Percentiles rank a stretch among this genome's conserved stretches.
Evolutionary conservation across 2,888 invertebrate genomes (phyloP).

Genomic region (Heliconius cydno): DNA sequence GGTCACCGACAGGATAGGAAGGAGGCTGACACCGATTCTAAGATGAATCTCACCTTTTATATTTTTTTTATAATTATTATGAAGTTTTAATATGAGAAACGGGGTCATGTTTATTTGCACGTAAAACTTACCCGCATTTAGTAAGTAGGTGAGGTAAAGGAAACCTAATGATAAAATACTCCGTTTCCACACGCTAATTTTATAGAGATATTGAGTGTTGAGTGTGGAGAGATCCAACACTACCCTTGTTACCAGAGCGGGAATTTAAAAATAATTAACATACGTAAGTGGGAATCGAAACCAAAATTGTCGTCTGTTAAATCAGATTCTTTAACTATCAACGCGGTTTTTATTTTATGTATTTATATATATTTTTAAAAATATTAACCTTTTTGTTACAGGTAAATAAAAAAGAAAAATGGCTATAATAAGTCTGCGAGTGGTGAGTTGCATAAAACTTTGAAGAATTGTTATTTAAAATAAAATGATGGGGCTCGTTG

Average conservation of each 20-base stretch:
- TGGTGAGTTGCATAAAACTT: not conserved
- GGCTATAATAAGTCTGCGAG: not conserved
- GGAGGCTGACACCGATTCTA: constrained; percentile 17
- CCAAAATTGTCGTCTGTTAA: too few species aligned
- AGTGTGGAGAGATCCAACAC: too few species aligned
- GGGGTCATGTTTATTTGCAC: not conserved
- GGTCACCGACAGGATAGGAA: constrained; percentile 24
- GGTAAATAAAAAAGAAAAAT: not conserved
- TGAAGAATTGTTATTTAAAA: not conserved
- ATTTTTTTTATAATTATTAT: constrained; percentile 12
- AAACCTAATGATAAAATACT: not conserved
- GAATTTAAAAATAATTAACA: too few species aligned
- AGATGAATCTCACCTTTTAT: constrained; percentile 6
- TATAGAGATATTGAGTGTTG: too few species aligned
- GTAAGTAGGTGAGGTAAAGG: not conserved
- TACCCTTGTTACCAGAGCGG: too few species aligned
- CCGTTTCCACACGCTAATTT: too few species aligned
- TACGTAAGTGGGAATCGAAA: too few species aligned
- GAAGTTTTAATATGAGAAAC: not conserved
- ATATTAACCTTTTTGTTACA: not conserved
- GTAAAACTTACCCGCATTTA: not conserved
- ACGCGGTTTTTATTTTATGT: not conserved
- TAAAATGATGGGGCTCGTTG: not conserved
- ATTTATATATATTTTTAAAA: not conserved
- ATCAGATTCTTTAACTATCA: too few species aligned